Evolutionary conservation across 2,888 invertebrate genomes (phyloP), one percentile per base, ranked within the genome.

Genomic region (Gryllus longicercus): DNA sequence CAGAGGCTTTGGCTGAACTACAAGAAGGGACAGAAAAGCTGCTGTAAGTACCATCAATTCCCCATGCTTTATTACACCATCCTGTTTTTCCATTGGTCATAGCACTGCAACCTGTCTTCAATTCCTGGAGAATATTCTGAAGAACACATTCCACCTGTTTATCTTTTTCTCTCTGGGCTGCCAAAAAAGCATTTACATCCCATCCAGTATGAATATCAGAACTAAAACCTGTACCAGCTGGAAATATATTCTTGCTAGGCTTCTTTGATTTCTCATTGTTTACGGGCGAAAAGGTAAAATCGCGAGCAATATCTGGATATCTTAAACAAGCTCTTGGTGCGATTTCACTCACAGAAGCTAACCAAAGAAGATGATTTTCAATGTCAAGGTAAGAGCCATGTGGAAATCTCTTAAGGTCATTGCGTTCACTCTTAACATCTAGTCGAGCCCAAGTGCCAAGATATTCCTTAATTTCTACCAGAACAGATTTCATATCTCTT

Each of bases 101-200:
- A 49, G 80, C 23, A 23, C 51, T 49, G 38, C 75, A 76, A n/a
- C 79, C 23, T 50, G 78, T 80, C 21, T 38, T 51, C 14, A 83
- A 74, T 51, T 83, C 83, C 11, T 77, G 38, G 10, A 82, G 79
- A 77, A 83, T 83, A 50, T 82, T 82, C 49, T 82, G 80, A 18
- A 83, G 75, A 12, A 83, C 83, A 74, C 77, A 78, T 75, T 82
- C 82, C 38, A 86, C 86, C 84, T 86, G 86, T 81, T 86, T 86
- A 78, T 87, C 87, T 82, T 86, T 86, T 82, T 86, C 86, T 82
- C 84, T 84, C 80, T 86, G 85, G 50, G 86, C 87, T 16, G 86
- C 86, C 14, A 86, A 79, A 78, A 85, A 86, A 5, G 86, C 85
- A 78, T 85, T 85, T 50, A 86, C 84, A 80, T 86, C 86, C 87